phyloP scores from a whole-genome alignment of 2,888 invertebrate genomes.

The Campoletis raptor region DNA sequence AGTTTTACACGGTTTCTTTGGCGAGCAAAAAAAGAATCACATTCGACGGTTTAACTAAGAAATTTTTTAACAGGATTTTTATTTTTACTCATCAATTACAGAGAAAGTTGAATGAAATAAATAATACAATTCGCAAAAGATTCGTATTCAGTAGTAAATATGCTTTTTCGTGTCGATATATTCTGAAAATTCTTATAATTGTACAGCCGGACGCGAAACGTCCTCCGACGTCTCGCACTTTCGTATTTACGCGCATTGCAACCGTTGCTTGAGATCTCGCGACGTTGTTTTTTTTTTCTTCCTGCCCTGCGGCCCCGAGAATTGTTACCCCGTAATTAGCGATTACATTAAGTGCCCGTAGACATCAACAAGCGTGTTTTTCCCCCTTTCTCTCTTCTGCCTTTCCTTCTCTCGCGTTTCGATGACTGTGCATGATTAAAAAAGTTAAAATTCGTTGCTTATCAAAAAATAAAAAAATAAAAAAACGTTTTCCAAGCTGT shows the following conservation, averaged over 20 bases:
- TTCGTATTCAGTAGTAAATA: neutral
- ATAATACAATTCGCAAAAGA: too few species aligned
- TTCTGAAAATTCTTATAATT: constrained; percentile 4
- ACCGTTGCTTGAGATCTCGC: constrained; percentile 56
- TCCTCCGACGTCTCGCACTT: constrained; percentile 51
- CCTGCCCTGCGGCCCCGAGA: constrained; percentile 56
- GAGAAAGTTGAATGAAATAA: too few species aligned
- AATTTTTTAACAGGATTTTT: too few species aligned
- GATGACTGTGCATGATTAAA: constrained; percentile 40
- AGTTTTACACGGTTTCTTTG: too few species aligned
- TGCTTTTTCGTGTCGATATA: neutral
- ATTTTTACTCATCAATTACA: too few species aligned
- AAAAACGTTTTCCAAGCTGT: neutral
- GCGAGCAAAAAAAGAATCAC: too few species aligned
- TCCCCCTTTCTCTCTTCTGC: constrained; percentile 33
- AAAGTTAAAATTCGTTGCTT: neutral
- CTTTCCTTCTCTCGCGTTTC: constrained; percentile 48
- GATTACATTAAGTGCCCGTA: constrained; percentile 69
- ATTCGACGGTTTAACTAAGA: too few species aligned
- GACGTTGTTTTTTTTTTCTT: constrained; percentile 43
- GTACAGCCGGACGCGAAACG: constrained; percentile 48
- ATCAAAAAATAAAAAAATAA: neutral
- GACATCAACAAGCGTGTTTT: constrained; percentile 50
- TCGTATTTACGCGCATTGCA: constrained; percentile 54
- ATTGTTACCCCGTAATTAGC: constrained; percentile 76